phyloP scores from a whole-genome alignment of 2,797 vertebrate species.

The Lacerta viridis region DNA sequence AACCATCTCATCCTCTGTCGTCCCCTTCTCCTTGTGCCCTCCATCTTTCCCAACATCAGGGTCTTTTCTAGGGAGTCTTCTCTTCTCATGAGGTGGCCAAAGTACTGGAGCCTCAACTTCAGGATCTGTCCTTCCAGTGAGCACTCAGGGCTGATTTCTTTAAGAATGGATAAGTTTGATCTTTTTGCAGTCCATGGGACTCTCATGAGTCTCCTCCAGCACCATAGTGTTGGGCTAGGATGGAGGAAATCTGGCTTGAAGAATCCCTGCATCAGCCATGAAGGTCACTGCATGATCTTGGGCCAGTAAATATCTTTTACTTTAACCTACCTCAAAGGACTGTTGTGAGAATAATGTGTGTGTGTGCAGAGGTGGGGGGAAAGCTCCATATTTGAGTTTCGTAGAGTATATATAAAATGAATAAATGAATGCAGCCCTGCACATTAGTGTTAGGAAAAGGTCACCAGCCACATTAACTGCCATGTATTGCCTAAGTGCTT shows the following conservation, averaged over 20 bases:
- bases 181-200: too few species aligned
- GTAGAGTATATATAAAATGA: neutral
- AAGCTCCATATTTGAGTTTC: neutral
- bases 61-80: too few species aligned
- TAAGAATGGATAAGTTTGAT: too few species aligned
- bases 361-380: neutral
- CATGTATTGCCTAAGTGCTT: too few species aligned
- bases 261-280: neutral
- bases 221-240: neutral
- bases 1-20: too few species aligned
- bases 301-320: neutral
- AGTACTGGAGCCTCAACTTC: too few species aligned
- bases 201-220: too few species aligned
- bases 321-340: neutral
- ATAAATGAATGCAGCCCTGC: neutral
- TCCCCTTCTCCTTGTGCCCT: too few species aligned
- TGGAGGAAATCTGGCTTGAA: neutral
- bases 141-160: too few species aligned
- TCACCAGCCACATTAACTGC: neutral
- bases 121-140: too few species aligned
- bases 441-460: neutral
- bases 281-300: neutral
- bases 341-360: neutral
- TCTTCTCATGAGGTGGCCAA: too few species aligned
- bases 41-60: too few species aligned